Base-by-base conservation (phyloP, 92 coral and sea anemone species). In the Virgularia gustaviana region DNA sequence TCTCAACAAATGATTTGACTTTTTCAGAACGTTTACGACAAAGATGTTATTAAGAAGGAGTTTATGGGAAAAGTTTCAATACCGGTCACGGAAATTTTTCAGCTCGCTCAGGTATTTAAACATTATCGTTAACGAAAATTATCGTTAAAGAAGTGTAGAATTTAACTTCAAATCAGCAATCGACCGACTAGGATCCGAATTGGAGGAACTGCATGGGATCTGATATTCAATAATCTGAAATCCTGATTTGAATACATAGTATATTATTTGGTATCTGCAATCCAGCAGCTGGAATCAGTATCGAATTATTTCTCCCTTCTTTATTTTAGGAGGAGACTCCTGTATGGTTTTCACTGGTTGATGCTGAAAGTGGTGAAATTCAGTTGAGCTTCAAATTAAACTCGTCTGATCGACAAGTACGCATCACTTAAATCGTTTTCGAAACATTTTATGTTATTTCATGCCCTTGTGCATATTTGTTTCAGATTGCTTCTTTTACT, bases 11-110 rank as follows among this genome's bases (percentile, higher is more conserved):
- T 39, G 8, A 8, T 39, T 39, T 16, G 8, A 39, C 55, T 15
- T 32, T 3, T 38, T 9, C 53, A 90, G 96, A 91, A 90, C 63
- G 88, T 90, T 74, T 90, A 75, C 60, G 96, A 90, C 81, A 90
- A 90, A 70, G 96, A 90, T 45, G 94, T 90, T 24, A 84, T 90
- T 56, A 92, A 90, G 77, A 90, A 90, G 56, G 96, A 90, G 70
- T 90, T 87, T 76, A 90, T 90, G 96, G 96, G 96, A 27, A 70
- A 85, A 27, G 77, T 90, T 23, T 18, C 90, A 1, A 55, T 90
- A 15, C 78, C 88, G 15, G 85, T 85, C 9, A 89, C 82, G 23
- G 84, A 90, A 23, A 57, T 90, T 25, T 79, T 79, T 36, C 89
- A 87, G 60, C 76, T 82, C 7, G 75, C 86, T 16, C 83, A 90